Evolutionary conservation across 2,888 invertebrate species (phyloP).

Genomic region (Drosophila nr. perissopoda): DNA sequence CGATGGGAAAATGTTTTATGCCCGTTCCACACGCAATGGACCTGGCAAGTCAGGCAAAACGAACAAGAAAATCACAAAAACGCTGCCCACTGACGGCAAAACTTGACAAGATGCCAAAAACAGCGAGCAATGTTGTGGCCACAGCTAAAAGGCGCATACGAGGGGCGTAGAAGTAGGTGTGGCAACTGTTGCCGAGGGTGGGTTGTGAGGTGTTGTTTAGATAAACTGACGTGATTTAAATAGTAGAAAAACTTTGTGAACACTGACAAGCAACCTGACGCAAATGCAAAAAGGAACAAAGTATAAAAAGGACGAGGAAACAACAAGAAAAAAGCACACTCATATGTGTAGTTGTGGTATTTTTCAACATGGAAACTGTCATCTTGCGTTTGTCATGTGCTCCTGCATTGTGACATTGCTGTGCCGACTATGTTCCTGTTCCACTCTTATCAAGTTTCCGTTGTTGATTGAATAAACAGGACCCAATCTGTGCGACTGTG

Average conservation of each 20-base stretch:
- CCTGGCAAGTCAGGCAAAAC: slow-evolving; percentile 42
- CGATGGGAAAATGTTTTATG: slow-evolving; percentile 49
- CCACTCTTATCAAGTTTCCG: slow-evolving; percentile 58
- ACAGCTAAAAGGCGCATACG: slow-evolving; percentile 29
- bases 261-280: slow-evolving; percentile 53
- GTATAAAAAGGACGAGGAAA: neutral
- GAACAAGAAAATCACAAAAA: slow-evolving; percentile 30
- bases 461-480: slow-evolving; percentile 77
- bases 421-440: slow-evolving; percentile 25
- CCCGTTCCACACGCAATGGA: slow-evolving; percentile 45
- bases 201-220: slow-evolving; percentile 67
- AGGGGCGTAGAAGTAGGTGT: slow-evolving; percentile 44
- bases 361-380: slow-evolving; percentile 76
- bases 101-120: slow-evolving; percentile 77
- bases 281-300: slow-evolving; percentile 22
- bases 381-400: slow-evolving; percentile 76
- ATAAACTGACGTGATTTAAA: slow-evolving; percentile 80
- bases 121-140: slow-evolving; percentile 61
- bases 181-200: slow-evolving; percentile 56
- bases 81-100: slow-evolving; percentile 56
- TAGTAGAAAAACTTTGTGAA: slow-evolving; percentile 72
- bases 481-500: slow-evolving; percentile 35
- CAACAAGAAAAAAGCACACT: neutral
- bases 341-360: slow-evolving; percentile 52
- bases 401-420: slow-evolving; percentile 70